Base-by-base conservation (phyloP, 37 sponge, comb jelly and placozoan species). In the Crambe crambe region DNA sequence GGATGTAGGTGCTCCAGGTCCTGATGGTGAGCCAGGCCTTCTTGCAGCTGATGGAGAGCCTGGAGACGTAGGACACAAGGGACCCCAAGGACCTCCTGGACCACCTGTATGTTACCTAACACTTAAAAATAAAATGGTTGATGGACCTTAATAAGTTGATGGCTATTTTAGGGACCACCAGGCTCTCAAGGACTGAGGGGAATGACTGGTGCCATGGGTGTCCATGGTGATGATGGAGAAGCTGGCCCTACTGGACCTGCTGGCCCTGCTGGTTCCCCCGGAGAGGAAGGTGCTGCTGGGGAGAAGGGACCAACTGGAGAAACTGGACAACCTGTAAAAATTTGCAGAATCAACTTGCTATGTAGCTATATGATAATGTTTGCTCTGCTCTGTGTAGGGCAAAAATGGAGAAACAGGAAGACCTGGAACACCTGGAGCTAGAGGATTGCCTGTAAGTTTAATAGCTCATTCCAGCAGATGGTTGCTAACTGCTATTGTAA, bases 41-140 rank as follows among this genome's bases (percentile, higher is more conserved):
- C 72, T 1, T 26, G 80, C 82, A 26, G 26, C 42, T 20, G 72
- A 72, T 27, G 92, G 92, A 35, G 78, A 86, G 6, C 78, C 92
- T 69, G 92, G 92, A 10, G 84, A 75, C 35, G 80, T 58, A 71
- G 92, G 92, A 32, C 72, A 30, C 34, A 73, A 84, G 56, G 92
- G 92, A 41, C 69, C 81, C 2, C 80, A 60, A 54, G 92, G 88
- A 27, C 72, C 82, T 18, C 76, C 76, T 62, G 88, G 88, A 70
- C 71, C 77, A 22, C 82, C 82, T 40, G 85, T 84, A 58, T 20
- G 85, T 84, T 0, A 2, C 5, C 47, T 32, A 68, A 12, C 10
- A 47, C n/a, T n/a, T n/a, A n/a, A n/a, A n/a, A n/a, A n/a, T n/a
- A n/a, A n/a, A n/a, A 47, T 62, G 15, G 63, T 9, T 8, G 31